Evolutionary conservation across 1,140 invertebrate species (phyloP).

Genomic region (Plectrocnemia conspersa): DNA sequence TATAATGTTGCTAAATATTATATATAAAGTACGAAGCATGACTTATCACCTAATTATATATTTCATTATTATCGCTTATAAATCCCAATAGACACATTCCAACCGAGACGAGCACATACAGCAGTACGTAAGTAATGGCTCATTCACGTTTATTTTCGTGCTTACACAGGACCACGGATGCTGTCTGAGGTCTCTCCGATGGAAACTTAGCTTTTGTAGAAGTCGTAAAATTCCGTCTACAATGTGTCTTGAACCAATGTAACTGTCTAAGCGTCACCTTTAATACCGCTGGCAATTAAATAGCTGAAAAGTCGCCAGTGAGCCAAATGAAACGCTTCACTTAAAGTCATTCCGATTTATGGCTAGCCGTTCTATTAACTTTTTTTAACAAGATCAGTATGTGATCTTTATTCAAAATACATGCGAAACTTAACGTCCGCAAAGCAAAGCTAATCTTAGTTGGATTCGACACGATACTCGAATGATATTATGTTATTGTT

Average conservation of each 20-base stretch:
- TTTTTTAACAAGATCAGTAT: too few species aligned
- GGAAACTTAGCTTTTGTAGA: neutral
- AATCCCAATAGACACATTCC: neutral
- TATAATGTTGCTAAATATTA: too few species aligned
- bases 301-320: neutral
- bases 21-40: too few species aligned
- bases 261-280: constrained; percentile 11
- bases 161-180: neutral
- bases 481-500: neutral
- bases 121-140: constrained; percentile 4
- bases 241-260: neutral
- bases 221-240: neutral
- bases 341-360: too few species aligned
- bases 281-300: neutral
- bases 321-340: too few species aligned
- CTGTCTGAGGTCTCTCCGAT: neutral
- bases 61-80: too few species aligned
- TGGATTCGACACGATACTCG: neutral
- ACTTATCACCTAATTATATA: too few species aligned
- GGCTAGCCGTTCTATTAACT: too few species aligned
- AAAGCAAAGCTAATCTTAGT: constrained; percentile 27
- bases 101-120: neutral
- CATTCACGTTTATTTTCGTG: neutral
- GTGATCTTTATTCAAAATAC: too few species aligned
- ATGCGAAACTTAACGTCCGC: constrained; percentile 25